Evolutionary conservation across 2,888 invertebrate genomes (phyloP).

Genomic region (Andrena hattorfiana): DNA sequence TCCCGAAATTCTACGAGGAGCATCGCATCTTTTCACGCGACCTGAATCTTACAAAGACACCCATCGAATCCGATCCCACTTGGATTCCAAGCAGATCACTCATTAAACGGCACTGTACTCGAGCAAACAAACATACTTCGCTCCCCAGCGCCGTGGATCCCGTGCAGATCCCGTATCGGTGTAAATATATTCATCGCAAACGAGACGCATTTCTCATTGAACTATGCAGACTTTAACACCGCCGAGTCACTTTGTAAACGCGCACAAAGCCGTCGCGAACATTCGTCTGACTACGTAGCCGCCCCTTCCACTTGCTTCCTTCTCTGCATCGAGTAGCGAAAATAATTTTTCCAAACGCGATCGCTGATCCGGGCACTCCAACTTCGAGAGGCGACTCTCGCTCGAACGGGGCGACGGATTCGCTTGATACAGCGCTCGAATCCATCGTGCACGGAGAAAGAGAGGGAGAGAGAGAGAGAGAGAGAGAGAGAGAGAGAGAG

Average conservation of each 20-base stretch:
- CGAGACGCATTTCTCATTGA: constrained; percentile 3
- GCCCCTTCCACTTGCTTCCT: neutral
- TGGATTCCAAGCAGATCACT: too few relatives aligned
- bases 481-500: too few relatives aligned
- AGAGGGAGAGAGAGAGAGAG: too few relatives aligned
- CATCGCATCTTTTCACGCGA: too few relatives aligned
- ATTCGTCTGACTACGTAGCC: too few relatives aligned
- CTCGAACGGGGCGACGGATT: constrained; percentile 3
- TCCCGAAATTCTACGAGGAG: too few relatives aligned
- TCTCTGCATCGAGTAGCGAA: neutral
- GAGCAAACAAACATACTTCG: too few relatives aligned
- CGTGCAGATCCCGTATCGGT: neutral
- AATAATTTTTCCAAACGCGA: constrained; percentile 24
- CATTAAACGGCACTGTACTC: too few relatives aligned
- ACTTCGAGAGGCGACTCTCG: neutral
- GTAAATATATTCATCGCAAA: neutral
- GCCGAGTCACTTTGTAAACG: constrained; percentile 11
- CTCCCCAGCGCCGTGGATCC: too few relatives aligned
- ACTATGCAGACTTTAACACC: neutral
- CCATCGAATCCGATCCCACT: too few relatives aligned
- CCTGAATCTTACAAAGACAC: too few relatives aligned
- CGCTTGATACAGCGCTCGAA: neutral
- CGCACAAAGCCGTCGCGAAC: neutral
- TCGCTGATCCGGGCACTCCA: constrained; percentile 19
- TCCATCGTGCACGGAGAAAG: too few relatives aligned